Conservation (phyloP, 2,888 invertebrate genomes). For the Melolontha melolontha region DNA sequence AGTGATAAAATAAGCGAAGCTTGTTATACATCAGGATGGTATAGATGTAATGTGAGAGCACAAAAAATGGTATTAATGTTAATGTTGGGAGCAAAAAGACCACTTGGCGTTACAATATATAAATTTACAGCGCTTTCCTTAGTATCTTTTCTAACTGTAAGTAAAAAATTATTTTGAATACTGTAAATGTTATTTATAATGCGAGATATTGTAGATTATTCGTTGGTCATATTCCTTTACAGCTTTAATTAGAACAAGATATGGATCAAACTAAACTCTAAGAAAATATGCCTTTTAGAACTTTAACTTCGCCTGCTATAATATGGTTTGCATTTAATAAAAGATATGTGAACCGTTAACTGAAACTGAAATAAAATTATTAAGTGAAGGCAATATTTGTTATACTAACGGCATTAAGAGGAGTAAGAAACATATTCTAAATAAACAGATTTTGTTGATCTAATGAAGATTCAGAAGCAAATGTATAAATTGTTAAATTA, state of each 20-base stretch:
- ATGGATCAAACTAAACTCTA: not conserved
- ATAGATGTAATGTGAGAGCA: slow-evolving; percentile 2
- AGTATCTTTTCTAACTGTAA: slow-evolving; percentile 13
- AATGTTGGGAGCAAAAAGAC: slow-evolving; percentile 26
- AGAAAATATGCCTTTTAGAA: too few species aligned
- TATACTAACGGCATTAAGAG: too few species aligned
- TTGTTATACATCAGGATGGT: slow-evolving; percentile 32
- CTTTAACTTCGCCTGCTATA: too few species aligned
- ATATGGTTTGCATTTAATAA: too few species aligned
- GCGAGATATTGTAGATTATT: slow-evolving; percentile 25
- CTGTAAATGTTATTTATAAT: not conserved
- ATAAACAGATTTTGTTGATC: too few species aligned
- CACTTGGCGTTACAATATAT: slow-evolving; percentile 14
- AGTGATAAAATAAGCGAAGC: slow-evolving; percentile 24
- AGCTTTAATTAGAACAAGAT: slow-evolving; percentile 20
- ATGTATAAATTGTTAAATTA: too few species aligned
- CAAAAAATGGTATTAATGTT: slow-evolving; percentile 5
- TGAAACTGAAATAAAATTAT: too few species aligned
- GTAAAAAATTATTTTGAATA: not conserved
- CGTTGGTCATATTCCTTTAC: slow-evolving; percentile 31
- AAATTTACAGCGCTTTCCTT: slow-evolving; percentile 21
- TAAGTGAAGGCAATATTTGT: too few species aligned
- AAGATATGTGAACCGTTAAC: too few species aligned
- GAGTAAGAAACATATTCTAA: too few species aligned
- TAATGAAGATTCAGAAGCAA: too few species aligned